Evolutionary conservation across 2,797 vertebrate genomes (phyloP), one percentile per base, ranked within the genome.

Genomic region (Chanos chanos): DNA sequence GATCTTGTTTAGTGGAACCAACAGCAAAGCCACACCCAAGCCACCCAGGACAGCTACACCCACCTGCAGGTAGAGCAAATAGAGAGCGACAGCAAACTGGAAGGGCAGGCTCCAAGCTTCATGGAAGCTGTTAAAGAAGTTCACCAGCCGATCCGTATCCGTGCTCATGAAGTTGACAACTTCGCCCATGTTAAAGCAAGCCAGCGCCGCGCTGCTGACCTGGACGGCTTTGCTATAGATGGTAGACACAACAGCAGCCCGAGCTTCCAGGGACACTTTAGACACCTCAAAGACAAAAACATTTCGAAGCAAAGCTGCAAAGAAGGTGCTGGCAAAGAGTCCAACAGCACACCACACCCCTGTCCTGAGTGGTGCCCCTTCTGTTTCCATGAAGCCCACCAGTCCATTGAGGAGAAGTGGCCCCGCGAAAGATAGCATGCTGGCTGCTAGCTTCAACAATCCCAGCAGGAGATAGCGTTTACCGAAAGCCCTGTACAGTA

Each of bases 21-120:
- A 87, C 58, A 98, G 82, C 63, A 99, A 61, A 0, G 92, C 93
- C 74, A 99, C 74, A 3, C 68, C 80, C 61, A 99, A 73, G 1
- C 94, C 94, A 1, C 92, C 93, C 1, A 99, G 77, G 34, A 96
- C 98, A 15, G 94, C 89, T 4, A 94, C 18, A 0, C 92, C 95
- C 68, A 99, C 94, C 85, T 99, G 94, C 71, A 89, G 87, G 70
- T 98, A 88, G 1, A 99, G 82, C 64, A 99, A 77, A 86, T 95
- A 97, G 34, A 99, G 93, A 5, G 93, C 90, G 75, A 97, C 60
- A 9, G 77, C 69, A 33, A 99, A 90, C 66, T 77, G 83, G 71
- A 98, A 82, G 2, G 96, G 95, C 34, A 99, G 77, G 75, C 93
- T 94, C 97, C 97, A 99, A 43, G 95, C 72, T 56, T 97, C 95